Percentiles rank a stretch among this genome's conserved stretches.
Evolutionary conservation across 35 echinoderm and acorn worm genomes (phyloP).

Genomic region (Ophiothrix spiculata): DNA sequence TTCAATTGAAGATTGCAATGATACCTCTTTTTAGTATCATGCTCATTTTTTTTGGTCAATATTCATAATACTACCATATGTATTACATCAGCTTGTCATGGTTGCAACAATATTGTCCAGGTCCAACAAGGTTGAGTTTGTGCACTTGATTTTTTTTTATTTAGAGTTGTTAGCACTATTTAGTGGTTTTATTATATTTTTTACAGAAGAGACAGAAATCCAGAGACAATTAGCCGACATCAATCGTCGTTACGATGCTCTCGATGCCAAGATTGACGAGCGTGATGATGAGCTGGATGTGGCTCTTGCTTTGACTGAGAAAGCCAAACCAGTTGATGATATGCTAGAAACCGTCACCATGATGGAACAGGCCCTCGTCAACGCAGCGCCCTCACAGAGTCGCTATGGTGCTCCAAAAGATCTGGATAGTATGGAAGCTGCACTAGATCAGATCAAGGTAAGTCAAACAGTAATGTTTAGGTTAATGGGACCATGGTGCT

Average conservation of each 20-base stretch:
- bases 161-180: too few species aligned
- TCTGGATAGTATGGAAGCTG: slow-evolving; percentile 47
- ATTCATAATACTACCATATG: too few species aligned
- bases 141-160: too few species aligned
- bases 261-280: slow-evolving; percentile 83
- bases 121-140: too few species aligned
- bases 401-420: slow-evolving; percentile 46
- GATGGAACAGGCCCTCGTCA: slow-evolving; percentile 62
- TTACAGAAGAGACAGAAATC: slow-evolving; percentile 94
- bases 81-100: too few species aligned
- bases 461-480: too few species aligned
- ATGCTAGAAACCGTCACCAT: slow-evolving; percentile 72
- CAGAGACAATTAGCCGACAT: slow-evolving; percentile 75
- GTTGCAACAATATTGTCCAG: too few species aligned
- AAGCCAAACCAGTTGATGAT: slow-evolving; percentile 74
- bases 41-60: too few species aligned
- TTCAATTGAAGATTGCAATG: too few species aligned
- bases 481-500: too few species aligned
- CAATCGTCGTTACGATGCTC: slow-evolving; percentile 82
- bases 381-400: slow-evolving; percentile 17
- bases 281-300: slow-evolving; percentile 88
- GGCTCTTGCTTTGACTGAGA: slow-evolving; percentile 71
- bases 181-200: too few species aligned
- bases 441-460: slow-evolving; percentile 65
- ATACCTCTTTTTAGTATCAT: too few species aligned